These are phyloP conservation scores for Albula goreensis DNA, from an alignment of 2,113 vertebrate species.

Conservation along the genomic window DNA sequence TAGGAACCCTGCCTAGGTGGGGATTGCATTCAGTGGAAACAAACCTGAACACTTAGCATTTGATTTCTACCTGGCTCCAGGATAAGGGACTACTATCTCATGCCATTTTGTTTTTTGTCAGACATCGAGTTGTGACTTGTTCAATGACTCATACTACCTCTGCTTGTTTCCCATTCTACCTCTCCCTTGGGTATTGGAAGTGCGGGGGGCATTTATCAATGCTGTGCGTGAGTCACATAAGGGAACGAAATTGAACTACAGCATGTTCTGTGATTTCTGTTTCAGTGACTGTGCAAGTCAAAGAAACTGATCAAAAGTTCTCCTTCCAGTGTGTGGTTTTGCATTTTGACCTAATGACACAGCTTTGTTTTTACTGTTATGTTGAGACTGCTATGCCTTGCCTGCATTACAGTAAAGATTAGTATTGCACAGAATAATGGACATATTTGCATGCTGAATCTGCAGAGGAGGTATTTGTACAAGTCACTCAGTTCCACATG, in stretches of 20 bases:
- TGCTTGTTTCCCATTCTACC: not conserved
- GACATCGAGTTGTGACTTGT: not conserved
- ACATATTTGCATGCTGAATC: no score
- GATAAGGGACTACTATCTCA: not conserved
- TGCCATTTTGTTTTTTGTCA: no score
- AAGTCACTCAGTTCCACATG: no score
- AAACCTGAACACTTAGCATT: not conserved
- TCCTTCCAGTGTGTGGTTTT: not conserved
- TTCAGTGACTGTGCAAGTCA: not conserved
- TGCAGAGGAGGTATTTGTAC: no score
- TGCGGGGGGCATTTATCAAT: not conserved
- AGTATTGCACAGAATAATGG: not conserved
- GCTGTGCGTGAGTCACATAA: not conserved
- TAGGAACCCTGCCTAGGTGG: not conserved
- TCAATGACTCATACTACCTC: not conserved
- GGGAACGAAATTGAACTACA: not conserved
- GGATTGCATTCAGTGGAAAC: not conserved
- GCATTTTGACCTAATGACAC: no score
- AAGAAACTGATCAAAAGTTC: not conserved
- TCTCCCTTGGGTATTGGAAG: not conserved
- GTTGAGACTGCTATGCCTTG: not conserved
- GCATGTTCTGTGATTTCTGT: not conserved
- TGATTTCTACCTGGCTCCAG: not conserved
- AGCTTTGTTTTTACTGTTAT: no score
- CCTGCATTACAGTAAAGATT: not conserved